phyloP scores from a whole-genome alignment of 1,140 invertebrate species.

The Antheraea mylitta region DNA sequence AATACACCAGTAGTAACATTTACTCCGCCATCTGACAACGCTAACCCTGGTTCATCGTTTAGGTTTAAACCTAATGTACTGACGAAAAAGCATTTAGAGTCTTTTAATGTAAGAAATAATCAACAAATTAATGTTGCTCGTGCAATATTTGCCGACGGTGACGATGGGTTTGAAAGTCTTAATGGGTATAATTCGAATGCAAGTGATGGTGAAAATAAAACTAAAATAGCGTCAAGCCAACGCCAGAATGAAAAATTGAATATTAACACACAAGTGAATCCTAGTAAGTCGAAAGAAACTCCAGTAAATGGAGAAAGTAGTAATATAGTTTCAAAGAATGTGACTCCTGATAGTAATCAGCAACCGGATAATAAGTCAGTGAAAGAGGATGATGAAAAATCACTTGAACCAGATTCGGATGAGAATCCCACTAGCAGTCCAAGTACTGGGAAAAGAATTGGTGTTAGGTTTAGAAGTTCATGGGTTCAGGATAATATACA shows the following conservation, averaged over 20 bases:
- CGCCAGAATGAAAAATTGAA: constrained; percentile 20
- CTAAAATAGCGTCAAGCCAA: constrained; percentile 26
- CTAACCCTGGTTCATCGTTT: constrained; percentile 42
- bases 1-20: constrained; percentile 63
- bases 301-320: background rate
- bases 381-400: constrained; percentile 62
- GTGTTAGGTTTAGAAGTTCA: constrained; percentile 65
- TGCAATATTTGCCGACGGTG: constrained; percentile 78
- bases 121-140: constrained; percentile 37
- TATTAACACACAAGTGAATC: constrained; percentile 8
- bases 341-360: background rate
- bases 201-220: constrained; percentile 61
- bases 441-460: constrained; percentile 46
- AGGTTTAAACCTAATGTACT: constrained; percentile 59
- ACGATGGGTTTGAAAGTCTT: constrained; percentile 93
- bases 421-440: constrained; percentile 49
- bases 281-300: constrained; percentile 20
- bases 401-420: constrained; percentile 56
- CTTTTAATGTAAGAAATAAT: constrained; percentile 58
- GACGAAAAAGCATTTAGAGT: constrained; percentile 70
- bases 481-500: constrained; percentile 59
- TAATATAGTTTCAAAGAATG: background rate
- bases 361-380: constrained; percentile 13
- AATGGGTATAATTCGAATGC: constrained; percentile 90
- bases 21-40: constrained; percentile 58